Conservation (phyloP, 2,888 invertebrate species). For the Oxyteleia sp. region DNA sequence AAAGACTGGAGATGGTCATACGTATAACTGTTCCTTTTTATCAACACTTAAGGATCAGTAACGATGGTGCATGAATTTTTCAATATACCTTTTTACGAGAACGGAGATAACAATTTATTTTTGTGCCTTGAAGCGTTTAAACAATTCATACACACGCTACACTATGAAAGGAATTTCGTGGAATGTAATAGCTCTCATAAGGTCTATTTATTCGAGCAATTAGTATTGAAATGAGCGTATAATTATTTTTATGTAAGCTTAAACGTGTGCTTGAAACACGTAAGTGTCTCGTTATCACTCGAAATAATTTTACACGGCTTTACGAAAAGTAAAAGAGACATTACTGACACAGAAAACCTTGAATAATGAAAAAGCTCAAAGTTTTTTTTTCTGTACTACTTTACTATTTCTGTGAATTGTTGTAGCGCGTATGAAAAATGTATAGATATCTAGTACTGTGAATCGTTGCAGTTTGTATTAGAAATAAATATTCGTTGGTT, state of each 20-base stretch:
- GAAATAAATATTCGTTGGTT: conserved; percentile 20
- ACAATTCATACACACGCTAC: conserved; percentile 21
- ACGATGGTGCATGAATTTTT: too few relatives aligned
- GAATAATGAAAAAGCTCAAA: conserved; percentile 53
- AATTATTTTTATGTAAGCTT: conserved; percentile 25
- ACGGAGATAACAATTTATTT: too few relatives aligned
- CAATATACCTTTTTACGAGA: too few relatives aligned
- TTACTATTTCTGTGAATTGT: conserved; percentile 58
- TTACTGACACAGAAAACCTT: conserved; percentile 31
- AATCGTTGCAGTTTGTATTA: conserved; percentile 22
- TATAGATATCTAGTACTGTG: conserved; percentile 35
- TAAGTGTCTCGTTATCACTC: conserved; percentile 44
- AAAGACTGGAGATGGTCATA: too few relatives aligned
- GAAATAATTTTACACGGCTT: conserved; percentile 27
- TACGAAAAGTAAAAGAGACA: conserved; percentile 29
- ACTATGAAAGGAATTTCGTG: conserved; percentile 14
- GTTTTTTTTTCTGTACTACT: conserved; percentile 30
- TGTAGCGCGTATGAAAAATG: conserved; percentile 38
- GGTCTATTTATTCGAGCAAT: conserved; percentile 10
- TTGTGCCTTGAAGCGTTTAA: conserved; percentile 21
- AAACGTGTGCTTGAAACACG: conserved; percentile 7
- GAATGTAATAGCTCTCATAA: not conserved
- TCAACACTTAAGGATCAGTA: too few relatives aligned
- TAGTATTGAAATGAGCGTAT: conserved; percentile 24
- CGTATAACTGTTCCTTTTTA: too few relatives aligned